Conservation (phyloP, 2,113 vertebrate species). For the Salvator merianae region DNA sequence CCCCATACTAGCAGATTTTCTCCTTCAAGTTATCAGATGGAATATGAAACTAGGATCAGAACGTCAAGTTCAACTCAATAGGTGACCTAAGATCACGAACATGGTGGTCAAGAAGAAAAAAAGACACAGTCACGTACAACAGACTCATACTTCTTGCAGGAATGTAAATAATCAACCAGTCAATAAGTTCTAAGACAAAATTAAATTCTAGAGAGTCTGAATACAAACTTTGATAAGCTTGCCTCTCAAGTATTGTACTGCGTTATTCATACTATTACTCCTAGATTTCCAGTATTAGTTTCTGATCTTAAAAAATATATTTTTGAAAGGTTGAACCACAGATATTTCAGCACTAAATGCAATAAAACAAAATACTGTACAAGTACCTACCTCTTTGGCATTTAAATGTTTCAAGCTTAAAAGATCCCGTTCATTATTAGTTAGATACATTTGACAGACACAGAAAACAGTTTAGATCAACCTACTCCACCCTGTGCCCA, state of each 20-base stretch:
- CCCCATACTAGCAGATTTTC: no score
- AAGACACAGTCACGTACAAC: not conserved
- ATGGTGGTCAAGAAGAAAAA: not conserved
- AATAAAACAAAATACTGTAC: not conserved
- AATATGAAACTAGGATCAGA: not conserved
- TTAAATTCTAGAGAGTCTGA: not conserved
- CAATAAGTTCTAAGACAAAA: not conserved
- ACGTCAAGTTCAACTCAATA: not conserved
- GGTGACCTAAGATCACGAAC: not conserved
- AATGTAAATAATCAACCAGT: not conserved
- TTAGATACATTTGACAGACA: constrained; percentile 40
- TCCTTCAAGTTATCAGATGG: not conserved
- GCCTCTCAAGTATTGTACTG: not conserved
- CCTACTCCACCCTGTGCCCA: not conserved
- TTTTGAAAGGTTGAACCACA: constrained; percentile 4
- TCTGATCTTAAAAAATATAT: not conserved
- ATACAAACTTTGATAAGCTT: not conserved
- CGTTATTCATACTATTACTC: not conserved
- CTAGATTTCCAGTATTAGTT: constrained; percentile 2
- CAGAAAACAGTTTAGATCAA: constrained; percentile 48
- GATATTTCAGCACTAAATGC: not conserved
- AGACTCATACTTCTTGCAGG: not conserved
- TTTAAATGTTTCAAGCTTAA: constrained; percentile 52
- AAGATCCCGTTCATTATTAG: constrained; percentile 35
- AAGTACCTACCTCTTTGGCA: constrained; percentile 68